Base-by-base conservation (phyloP, 2,888 invertebrate genomes). In the Chloromyia formosa region DNA sequence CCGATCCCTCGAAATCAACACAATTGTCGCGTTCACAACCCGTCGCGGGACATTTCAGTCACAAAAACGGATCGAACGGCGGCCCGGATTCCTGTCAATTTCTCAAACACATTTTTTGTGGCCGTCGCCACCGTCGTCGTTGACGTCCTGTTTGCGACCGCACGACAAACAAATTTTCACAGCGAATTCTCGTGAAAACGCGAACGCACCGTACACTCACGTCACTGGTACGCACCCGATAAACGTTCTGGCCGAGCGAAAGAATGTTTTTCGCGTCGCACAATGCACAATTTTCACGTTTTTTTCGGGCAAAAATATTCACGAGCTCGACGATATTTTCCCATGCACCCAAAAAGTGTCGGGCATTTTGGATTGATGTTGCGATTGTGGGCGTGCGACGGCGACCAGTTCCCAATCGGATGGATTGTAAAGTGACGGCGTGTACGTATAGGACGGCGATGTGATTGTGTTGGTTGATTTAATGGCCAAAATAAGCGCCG, bases 291-390 rank as follows among this genome's bases (percentile, higher is more conserved):
- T 20, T 66, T 66, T 45, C 16, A 22, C 66, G 12, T 7, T 20
- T 12, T 66, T 66, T 66, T 49, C 18, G 7, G 66, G 27, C 7
- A 49, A 49, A 14, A 27, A 35, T 66, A n/a, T 66, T 49, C 49
- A 49, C 66, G 45, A 45, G 49, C 66, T 66, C 20, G 45, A 12
- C 20, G 14, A 49, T 45, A 66, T 66, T 66, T 45, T 66, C 45
- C 66, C 66, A 49, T 66, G 66, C 66, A 66, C 66, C 49, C 22
- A 66, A 66, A 62, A 66, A 66, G 66, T 66, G 66, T 66, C 66
- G 66, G 66, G 66, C 66, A 66, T 66, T 66, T 66, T 66, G 66
- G 66, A 66, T 66, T 66, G 66, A 27, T 20, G 1, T 66, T 27
- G 18, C 35, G 35, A 35, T 35, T 14, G 27, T 27, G 66, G 66